phyloP scores from a whole-genome alignment of 2,797 vertebrate genomes.

The Botia kubotai region DNA sequence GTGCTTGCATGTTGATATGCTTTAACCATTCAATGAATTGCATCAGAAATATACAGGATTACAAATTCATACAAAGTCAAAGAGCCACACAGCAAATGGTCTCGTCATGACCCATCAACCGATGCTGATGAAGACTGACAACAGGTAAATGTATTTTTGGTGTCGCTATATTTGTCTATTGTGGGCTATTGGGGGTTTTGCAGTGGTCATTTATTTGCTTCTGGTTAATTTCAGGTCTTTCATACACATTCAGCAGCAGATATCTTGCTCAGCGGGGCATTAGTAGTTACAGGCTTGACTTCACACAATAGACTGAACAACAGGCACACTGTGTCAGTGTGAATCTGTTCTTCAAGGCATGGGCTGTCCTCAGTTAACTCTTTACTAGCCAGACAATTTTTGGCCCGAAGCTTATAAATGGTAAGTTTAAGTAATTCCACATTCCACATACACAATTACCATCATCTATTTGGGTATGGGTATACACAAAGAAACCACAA shows the following conservation, averaged over 20 bases:
- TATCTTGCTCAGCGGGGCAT: slow-evolving; percentile 54
- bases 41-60: background rate
- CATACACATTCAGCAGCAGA: slow-evolving; percentile 49
- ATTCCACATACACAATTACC: background rate
- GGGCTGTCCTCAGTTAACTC: slow-evolving; percentile 50
- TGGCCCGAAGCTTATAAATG: slow-evolving; percentile 12
- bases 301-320: slow-evolving; percentile 62
- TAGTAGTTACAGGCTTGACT: slow-evolving; percentile 48
- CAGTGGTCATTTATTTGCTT: too few species aligned
- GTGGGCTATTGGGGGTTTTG: background rate
- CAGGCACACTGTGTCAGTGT: slow-evolving; percentile 63
- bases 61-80: slow-evolving; percentile 10
- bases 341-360: slow-evolving; percentile 56
- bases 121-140: slow-evolving; percentile 42
- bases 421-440: background rate
- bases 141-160: slow-evolving; percentile 45
- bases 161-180: slow-evolving; percentile 43
- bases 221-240: background rate
- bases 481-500: slow-evolving; percentile 26
- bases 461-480: slow-evolving; percentile 9
- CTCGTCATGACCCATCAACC: slow-evolving; percentile 55
- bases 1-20: background rate
- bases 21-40: background rate
- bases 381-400: slow-evolving; percentile 36
- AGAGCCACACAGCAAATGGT: slow-evolving; percentile 26